Evolutionary conservation across 2,888 invertebrate species (phyloP).

Genomic region (Epinotia ramella): DNA sequence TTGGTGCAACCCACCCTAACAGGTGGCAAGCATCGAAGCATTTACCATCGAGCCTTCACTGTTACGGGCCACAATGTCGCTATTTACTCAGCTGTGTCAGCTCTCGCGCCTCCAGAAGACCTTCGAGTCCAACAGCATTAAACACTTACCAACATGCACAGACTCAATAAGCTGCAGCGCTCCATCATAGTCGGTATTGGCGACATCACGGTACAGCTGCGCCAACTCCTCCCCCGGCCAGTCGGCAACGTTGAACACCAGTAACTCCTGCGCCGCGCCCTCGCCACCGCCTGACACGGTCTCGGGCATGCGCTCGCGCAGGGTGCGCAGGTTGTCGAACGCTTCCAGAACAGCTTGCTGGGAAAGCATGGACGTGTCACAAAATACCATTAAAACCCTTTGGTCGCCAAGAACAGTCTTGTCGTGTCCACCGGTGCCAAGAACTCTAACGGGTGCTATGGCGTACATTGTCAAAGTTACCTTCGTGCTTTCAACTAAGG

Average conservation of each 20-base stretch:
- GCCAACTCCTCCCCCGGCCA: slow-evolving; percentile 75
- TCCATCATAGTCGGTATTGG: slow-evolving; percentile 58
- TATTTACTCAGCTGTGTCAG: no score
- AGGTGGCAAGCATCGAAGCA: no score
- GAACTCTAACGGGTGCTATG: no score
- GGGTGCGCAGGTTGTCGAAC: slow-evolving; percentile 64
- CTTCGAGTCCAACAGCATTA: background rate
- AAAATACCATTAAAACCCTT: background rate
- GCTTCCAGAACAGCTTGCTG: slow-evolving; percentile 74
- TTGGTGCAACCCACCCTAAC: no score
- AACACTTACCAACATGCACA: slow-evolving; percentile 62
- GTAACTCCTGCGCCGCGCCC: slow-evolving; percentile 64
- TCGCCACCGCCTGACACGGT: slow-evolving; percentile 65
- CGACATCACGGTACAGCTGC: slow-evolving; percentile 69
- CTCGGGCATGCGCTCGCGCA: slow-evolving; percentile 71
- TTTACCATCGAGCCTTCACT: no score
- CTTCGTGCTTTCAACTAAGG: no score
- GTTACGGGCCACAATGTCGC: no score
- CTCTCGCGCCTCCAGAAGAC: no score
- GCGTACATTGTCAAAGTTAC: no score
- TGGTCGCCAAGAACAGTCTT: no score
- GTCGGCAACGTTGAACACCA: slow-evolving; percentile 76
- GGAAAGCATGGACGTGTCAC: slow-evolving; percentile 39
- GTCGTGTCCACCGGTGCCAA: no score
- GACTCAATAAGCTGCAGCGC: slow-evolving; percentile 64